Evolutionary conservation across 2,888 invertebrate genomes (phyloP), one percentile per base, ranked within the genome.

Genomic region (Cloeon dipterum): DNA sequence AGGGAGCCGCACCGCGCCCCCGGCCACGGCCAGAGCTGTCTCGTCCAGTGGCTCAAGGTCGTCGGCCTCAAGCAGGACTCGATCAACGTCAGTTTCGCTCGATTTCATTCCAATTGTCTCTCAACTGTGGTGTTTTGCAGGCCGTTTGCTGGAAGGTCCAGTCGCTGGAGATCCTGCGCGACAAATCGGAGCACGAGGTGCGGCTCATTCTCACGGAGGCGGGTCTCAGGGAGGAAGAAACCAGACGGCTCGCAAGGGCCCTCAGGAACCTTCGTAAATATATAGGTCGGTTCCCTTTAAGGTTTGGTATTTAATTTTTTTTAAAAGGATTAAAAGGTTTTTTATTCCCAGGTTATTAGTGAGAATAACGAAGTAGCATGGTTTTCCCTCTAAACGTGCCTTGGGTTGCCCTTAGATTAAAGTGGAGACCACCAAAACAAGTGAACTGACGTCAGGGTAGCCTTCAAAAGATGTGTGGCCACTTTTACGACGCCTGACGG

Each of bases 11-110:
- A 67, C 39, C 33, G 32, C 13, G 52, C 55, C 11, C 37, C 42
- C 14, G 29, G 16, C 14, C 7, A n/a, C 13, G 5, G 29, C 5
- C n/a, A 29, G n/a, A 71, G 78, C 42, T 77, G 81, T 37, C 61
- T 91, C 42, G 70, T 73, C 46, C 83, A 88, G 57, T 94, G 93
- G 93, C 66, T 94, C 37, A 68, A 78, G 43, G 85, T 93, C 17
- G 91, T 93, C 16, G 93, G 86, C 23, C 67, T 86, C 39, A 65
- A 70, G 36, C 64, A 66, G 35, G 70, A 72, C 45, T 73, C 76
- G 29, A 73, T 78, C 44, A 64, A 70, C 65, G 76, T 73, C 52
- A 48, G 47, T 40, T 16, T 20, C 20, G 14, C 32, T 10, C 7
- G n/a, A n/a, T n/a, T n/a, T n/a, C n/a, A n/a, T n/a, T n/a, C n/a